Conservation (phyloP, 2,888 invertebrate species). For the Meloe dianella region DNA sequence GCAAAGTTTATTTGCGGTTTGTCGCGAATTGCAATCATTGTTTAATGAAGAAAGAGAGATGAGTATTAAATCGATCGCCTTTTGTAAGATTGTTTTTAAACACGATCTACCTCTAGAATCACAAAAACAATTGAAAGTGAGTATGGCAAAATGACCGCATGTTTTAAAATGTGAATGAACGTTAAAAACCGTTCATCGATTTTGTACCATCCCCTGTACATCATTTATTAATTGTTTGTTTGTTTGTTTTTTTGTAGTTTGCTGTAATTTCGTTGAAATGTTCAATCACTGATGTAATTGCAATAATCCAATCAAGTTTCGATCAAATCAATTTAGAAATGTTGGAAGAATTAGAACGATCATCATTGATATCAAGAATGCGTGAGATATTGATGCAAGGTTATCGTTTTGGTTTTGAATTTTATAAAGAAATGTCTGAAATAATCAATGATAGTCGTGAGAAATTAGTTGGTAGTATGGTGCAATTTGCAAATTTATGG, state of each 20-base stretch:
- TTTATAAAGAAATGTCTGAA: conserved; percentile 75
- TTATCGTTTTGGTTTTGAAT: conserved; percentile 90
- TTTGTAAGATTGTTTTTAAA: conserved; percentile 74
- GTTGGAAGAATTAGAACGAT: conserved; percentile 65
- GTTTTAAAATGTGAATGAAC: too few relatives aligned
- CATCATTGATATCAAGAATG: conserved; percentile 68
- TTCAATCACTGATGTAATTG: conserved; percentile 65
- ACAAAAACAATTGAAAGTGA: conserved; percentile 36
- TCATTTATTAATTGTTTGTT: not conserved
- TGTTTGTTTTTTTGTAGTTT: conserved; percentile 33
- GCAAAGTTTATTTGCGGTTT: conserved; percentile 67
- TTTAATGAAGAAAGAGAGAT: conserved; percentile 82
- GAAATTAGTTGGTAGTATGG: conserved; percentile 66
- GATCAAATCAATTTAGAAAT: conserved; percentile 62
- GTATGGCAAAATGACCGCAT: not conserved
- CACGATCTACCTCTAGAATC: conserved; percentile 34
- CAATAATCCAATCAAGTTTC: conserved; percentile 63
- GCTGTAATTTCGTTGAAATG: conserved; percentile 65
- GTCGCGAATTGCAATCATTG: conserved; percentile 79
- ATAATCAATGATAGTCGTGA: conserved; percentile 59
- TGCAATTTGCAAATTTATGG: conserved; percentile 81
- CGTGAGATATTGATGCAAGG: conserved; percentile 84
- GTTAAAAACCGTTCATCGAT: too few relatives aligned
- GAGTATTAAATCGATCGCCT: conserved; percentile 78
- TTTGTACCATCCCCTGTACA: not conserved